These are phyloP conservation scores for Leptobrachium ailaonicum DNA, from an alignment of 2,113 vertebrate genomes.

Conservation along the genomic window DNA sequence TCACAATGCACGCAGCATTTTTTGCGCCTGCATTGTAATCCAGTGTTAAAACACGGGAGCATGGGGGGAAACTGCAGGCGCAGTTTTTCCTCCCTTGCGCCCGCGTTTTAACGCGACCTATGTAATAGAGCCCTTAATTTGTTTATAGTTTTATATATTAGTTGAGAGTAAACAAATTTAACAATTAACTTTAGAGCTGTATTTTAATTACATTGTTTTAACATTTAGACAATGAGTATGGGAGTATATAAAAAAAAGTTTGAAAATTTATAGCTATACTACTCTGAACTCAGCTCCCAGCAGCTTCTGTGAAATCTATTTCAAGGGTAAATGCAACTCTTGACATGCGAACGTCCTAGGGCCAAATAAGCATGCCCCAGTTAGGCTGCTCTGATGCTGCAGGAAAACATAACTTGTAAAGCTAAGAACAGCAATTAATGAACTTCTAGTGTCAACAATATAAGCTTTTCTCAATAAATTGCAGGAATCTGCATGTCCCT, in stretches of 20 bases:
- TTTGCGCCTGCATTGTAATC: no score
- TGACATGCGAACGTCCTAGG: constrained; percentile 4
- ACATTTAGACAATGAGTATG: no score
- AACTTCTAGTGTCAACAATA: not conserved
- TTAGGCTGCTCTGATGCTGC: constrained; percentile 12
- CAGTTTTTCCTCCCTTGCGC: no score
- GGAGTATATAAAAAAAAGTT: not conserved
- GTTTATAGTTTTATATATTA: no score
- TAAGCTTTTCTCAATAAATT: not conserved
- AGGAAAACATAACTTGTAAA: not conserved
- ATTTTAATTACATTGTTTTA: no score
- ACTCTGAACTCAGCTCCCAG: not conserved
- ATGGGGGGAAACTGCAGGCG: no score
- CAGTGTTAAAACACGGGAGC: no score
- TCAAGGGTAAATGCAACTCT: constrained; percentile 8
- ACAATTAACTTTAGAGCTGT: no score
- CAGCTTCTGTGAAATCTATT: not conserved
- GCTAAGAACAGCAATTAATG: not conserved
- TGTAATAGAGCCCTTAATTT: no score
- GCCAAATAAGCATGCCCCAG: constrained; percentile 19
- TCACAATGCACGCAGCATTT: no score
- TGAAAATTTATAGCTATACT: not conserved
- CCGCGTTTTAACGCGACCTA: no score
- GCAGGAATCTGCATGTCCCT: not conserved
- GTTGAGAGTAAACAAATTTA: no score